phyloP scores from a whole-genome alignment of 2,888 invertebrate genomes.

The Reticulitermes lucifugus region DNA sequence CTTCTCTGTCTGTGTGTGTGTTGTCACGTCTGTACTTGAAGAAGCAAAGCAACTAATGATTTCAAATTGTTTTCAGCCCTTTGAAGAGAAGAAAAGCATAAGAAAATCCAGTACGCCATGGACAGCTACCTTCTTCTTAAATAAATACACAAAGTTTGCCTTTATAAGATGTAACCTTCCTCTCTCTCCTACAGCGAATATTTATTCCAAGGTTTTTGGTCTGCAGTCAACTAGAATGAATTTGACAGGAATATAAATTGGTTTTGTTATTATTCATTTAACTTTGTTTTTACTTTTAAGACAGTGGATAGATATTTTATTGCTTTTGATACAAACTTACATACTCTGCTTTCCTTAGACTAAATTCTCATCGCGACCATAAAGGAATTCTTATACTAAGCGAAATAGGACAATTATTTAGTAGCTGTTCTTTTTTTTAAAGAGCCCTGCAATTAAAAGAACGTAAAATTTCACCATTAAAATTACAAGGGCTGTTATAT shows the following conservation, averaged over 20 bases:
- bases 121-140: neutral
- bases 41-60: slow-evolving; percentile 23
- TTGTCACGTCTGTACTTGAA: neutral
- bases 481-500: too few relatives aligned
- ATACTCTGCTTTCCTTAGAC: too few relatives aligned
- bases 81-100: neutral
- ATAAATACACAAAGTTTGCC: neutral
- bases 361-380: too few relatives aligned
- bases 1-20: neutral
- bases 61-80: slow-evolving; percentile 14
- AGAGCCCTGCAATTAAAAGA: too few relatives aligned
- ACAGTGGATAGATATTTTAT: neutral
- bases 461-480: too few relatives aligned
- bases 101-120: neutral
- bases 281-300: neutral
- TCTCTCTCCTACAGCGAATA: too few relatives aligned
- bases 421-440: too few relatives aligned
- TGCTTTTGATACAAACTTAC: neutral
- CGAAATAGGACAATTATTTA: too few relatives aligned
- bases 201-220: neutral
- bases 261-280: neutral
- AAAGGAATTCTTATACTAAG: too few relatives aligned
- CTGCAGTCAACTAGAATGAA: neutral
- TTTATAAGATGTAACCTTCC: neutral
- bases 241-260: neutral